A percentile compares a stretch with the other conserved stretches of the same genome.
Conservation (phyloP, 2,888 invertebrate genomes). For the Hypercompe scribonia region DNA sequence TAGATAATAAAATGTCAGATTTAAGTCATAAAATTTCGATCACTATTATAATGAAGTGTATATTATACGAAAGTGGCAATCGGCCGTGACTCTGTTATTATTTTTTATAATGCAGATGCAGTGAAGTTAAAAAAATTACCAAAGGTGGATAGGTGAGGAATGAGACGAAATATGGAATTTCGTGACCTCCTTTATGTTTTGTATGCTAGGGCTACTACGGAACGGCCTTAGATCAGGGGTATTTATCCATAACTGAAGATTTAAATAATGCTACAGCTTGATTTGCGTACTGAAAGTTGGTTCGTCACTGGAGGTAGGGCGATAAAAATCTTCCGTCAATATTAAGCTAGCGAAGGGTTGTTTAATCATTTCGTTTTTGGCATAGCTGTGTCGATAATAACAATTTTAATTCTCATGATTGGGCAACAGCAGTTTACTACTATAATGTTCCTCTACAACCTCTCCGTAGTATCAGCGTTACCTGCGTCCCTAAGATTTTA, state of each 20-base stretch:
- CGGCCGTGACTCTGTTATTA: not conserved
- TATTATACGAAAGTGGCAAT: not conserved
- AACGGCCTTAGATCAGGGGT: not conserved
- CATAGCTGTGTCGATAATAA: too few species aligned
- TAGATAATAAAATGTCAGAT: slow-evolving; percentile 46
- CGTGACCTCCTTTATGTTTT: not conserved
- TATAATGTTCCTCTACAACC: too few species aligned
- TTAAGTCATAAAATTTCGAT: slow-evolving; percentile 40
- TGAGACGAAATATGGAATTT: not conserved
- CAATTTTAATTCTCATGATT: too few species aligned
- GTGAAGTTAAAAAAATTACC: not conserved
- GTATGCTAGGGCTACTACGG: not conserved
- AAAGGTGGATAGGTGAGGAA: not conserved
- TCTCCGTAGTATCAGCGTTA: too few species aligned
- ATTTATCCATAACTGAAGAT: not conserved
- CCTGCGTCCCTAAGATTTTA: too few species aligned
- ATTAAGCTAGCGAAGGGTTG: too few species aligned
- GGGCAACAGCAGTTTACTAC: too few species aligned
- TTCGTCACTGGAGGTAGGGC: too few species aligned
- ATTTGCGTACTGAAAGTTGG: too few species aligned
- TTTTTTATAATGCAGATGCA: not conserved
- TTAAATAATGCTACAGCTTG: too few species aligned
- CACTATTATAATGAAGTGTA: slow-evolving; percentile 28
- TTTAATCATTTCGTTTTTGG: too few species aligned
- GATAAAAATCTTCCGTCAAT: too few species aligned